Base-by-base conservation (phyloP, 2,888 invertebrate species). In the Frankliniella intonsa region DNA sequence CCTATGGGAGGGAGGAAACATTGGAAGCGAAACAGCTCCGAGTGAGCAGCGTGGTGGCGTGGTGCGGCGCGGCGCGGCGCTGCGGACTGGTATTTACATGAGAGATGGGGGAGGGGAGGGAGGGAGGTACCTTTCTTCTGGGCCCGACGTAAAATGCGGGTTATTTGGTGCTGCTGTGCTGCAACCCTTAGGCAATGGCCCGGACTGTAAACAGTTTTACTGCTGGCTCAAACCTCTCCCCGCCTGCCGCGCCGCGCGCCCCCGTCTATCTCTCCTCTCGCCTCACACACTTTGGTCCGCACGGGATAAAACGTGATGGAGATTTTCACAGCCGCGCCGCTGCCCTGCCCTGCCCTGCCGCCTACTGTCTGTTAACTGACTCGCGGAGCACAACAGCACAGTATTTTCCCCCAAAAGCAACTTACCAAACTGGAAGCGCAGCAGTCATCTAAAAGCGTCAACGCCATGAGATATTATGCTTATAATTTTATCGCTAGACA, bases 121-220 rank as follows among this genome's bases (percentile, higher is more conserved):
- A 5, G 38, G 38, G 38, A 38, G 38, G 38, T 38, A 38, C 38
- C 38, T 38, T 38, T 38, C 38, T 38, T 38, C 38, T 38, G 38
- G 38, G 38, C 2, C 38, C 38, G 38, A 38, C 38, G 38, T 38
- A 38, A 38, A 38, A 38, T 38, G 55, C 55, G 62, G 14, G 62
- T 62, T 62, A 62, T 38, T 38, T 38, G 38, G 38, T 38, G 38
- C 38, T 38, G 38, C 38, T 38, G 38, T 38, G 38, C 38, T 38
- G 38, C 62, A 62, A n/a, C 62, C 62, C 62, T 17, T 17, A 62
- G 62, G 62, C 62, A 17, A 62, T 62, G 19, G 17, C 17, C 62
- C 62, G 11, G 62, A 62, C 62, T 62, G 62, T 62, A 62, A 62
- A 62, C 62, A 62, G 62, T 62, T 62, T 62, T 62, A 62, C 62